phyloP scores from a whole-genome alignment of 1,140 invertebrate genomes.

The Euwallacea similis region DNA sequence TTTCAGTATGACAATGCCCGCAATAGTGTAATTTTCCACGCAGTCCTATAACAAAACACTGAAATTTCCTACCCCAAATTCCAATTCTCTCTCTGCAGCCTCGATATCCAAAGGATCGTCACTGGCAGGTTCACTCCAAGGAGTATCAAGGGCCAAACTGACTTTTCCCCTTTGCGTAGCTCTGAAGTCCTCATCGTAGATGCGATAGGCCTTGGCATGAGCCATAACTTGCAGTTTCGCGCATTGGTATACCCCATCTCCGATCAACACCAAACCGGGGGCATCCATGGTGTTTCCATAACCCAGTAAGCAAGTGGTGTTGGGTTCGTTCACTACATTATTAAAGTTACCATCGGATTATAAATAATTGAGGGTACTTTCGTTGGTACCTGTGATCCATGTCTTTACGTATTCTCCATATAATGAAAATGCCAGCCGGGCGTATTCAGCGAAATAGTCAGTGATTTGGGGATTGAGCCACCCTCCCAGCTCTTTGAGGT shows the following conservation, averaged over 20 bases:
- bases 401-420: conserved; percentile 26
- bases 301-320: conserved; percentile 12
- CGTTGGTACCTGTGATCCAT: conserved; percentile 25
- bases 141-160: conserved; percentile 38
- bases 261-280: conserved; percentile 22
- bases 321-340: conserved; percentile 25
- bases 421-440: conserved; percentile 37
- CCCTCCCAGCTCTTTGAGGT: conserved; percentile 50
- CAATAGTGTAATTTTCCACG: not conserved
- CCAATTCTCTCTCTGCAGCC: conserved; percentile 30
- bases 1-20: not conserved
- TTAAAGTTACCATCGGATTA: not conserved
- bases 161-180: conserved; percentile 46
- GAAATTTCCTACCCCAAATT: conserved; percentile 31
- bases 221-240: conserved; percentile 32
- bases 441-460: conserved; percentile 51
- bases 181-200: conserved; percentile 59
- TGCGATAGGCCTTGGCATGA: conserved; percentile 55
- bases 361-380: not conserved
- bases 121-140: conserved; percentile 36
- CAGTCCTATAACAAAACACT: too few species aligned
- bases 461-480: conserved; percentile 49
- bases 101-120: conserved; percentile 31
- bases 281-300: conserved; percentile 21
- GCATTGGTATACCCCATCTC: conserved; percentile 36